phyloP scores from a whole-genome alignment of 2,888 invertebrate genomes.

The Phasia obesa region DNA sequence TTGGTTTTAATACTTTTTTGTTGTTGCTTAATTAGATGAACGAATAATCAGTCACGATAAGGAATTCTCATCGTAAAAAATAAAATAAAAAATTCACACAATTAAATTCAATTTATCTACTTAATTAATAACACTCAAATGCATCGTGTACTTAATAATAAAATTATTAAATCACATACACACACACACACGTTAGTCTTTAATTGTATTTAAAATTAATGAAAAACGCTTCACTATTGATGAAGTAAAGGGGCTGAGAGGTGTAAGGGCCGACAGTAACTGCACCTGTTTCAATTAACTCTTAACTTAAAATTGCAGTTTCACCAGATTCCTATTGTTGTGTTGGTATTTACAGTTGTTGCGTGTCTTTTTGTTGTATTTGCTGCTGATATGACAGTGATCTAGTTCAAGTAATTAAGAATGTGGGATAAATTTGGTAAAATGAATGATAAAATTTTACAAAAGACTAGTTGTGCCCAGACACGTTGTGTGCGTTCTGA shows the following conservation, averaged over 20 bases:
- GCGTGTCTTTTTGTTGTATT: not conserved
- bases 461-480: too few relatives aligned
- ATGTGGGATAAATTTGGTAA: slow-evolving; percentile 55
- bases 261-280: not conserved
- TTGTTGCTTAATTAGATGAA: slow-evolving; percentile 55
- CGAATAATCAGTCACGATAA: slow-evolving; percentile 16
- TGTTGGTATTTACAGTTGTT: slow-evolving; percentile 37
- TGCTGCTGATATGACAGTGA: slow-evolving; percentile 60
- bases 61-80: slow-evolving; percentile 54
- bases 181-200: slow-evolving; percentile 23
- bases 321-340: slow-evolving; percentile 65
- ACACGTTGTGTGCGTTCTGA: too few relatives aligned
- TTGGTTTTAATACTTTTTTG: slow-evolving; percentile 33
- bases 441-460: slow-evolving; percentile 11
- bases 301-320: slow-evolving; percentile 45
- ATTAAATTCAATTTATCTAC: slow-evolving; percentile 71
- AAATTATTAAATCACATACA: slow-evolving; percentile 29
- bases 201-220: slow-evolving; percentile 12
- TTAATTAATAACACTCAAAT: slow-evolving; percentile 68
- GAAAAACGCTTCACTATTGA: not conserved
- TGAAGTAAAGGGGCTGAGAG: not conserved
- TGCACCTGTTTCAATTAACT: slow-evolving; percentile 38
- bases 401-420: slow-evolving; percentile 64
- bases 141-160: slow-evolving; percentile 32
- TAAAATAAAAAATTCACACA: slow-evolving; percentile 68